Conservation (phyloP, 2,888 invertebrate species). For the Mythimna ferrago region DNA sequence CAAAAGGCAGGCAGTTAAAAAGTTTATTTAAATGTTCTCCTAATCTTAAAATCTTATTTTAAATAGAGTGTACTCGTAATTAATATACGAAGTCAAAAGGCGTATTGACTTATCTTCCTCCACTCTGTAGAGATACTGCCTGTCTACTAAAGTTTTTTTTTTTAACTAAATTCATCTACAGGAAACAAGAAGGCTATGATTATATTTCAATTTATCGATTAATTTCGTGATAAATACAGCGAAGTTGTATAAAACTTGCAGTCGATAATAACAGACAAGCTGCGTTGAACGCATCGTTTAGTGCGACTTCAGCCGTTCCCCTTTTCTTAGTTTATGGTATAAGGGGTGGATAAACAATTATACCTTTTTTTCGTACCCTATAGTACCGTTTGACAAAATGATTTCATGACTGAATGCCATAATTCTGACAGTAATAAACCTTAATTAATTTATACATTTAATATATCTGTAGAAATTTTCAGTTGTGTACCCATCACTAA, state of each 20-base stretch:
- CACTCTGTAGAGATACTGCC: background rate
- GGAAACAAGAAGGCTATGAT: background rate
- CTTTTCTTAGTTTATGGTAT: constrained; percentile 21
- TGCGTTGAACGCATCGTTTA: constrained; percentile 24
- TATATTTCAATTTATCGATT: background rate
- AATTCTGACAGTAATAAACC: background rate
- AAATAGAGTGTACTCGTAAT: too few relatives aligned
- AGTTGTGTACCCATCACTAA: too few relatives aligned
- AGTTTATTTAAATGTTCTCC: too few relatives aligned
- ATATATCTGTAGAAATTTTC: too few relatives aligned
- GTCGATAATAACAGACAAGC: constrained; percentile 1
- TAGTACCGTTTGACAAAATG: constrained; percentile 17
- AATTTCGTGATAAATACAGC: background rate
- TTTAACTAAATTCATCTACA: background rate
- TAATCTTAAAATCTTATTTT: too few relatives aligned
- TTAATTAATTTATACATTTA: too few relatives aligned
- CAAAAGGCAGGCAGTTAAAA: too few relatives aligned
- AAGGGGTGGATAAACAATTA: constrained; percentile 42
- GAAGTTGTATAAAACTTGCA: constrained; percentile 2
- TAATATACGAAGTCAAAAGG: too few relatives aligned
- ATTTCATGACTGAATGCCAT: constrained; percentile 16
- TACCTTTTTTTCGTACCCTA: constrained; percentile 19
- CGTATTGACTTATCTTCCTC: too few relatives aligned
- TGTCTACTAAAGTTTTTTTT: background rate
- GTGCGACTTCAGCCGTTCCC: constrained; percentile 20